Base-by-base conservation (phyloP, 1,140 invertebrate genomes). In the Calycopis cecrops region DNA sequence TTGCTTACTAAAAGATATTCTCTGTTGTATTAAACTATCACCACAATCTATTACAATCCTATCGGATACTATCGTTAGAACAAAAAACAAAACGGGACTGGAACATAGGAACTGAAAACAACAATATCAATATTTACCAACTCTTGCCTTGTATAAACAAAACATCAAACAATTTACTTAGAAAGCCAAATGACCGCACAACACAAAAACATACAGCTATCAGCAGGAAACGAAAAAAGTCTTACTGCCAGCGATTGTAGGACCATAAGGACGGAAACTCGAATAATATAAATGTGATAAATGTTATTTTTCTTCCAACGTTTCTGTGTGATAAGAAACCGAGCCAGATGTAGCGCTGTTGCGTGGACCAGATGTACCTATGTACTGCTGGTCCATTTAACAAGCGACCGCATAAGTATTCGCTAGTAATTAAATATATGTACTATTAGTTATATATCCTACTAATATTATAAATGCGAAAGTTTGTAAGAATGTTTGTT, bases 261-360 rank as follows among this genome's bases (percentile, higher is more conserved):
- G 71, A 73, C 77, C 65, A 76, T 76, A 71, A 74, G 70, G 66
- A 73, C 80, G 77, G 79, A 81, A 78, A 68, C 66, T 60, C 62
- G 63, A 65, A 70, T 70, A 73, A 67, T 65, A 57, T 69, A 57
- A 58, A 54, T 54, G 60, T 67, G 73, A 80, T 77, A 82, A 76
- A 61, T 59, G 59, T 59, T 80, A 69, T 84, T 85, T 82, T 81
- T 67, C 73, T 85, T 85, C 69, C 66, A 69, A 72, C 73, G 75
- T 74, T 74, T 73, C 71, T 78, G 71, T 59, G 11, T 73, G 80
- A 81, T 84, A 81, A 82, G 76, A 71, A 72, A 72, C 63, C 44
- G 40, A 37, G 54, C 71, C 80, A 84, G 80, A 84, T 84, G 80
- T 77, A 63, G 44, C 12, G 18, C n/a, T 48, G 28, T 53, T 35